A percentile compares a stretch with the other conserved stretches of the same genome.
These are phyloP conservation scores for Crenichthys baileyi DNA, from an alignment of 2,797 vertebrate species.

Conservation along the genomic window DNA sequence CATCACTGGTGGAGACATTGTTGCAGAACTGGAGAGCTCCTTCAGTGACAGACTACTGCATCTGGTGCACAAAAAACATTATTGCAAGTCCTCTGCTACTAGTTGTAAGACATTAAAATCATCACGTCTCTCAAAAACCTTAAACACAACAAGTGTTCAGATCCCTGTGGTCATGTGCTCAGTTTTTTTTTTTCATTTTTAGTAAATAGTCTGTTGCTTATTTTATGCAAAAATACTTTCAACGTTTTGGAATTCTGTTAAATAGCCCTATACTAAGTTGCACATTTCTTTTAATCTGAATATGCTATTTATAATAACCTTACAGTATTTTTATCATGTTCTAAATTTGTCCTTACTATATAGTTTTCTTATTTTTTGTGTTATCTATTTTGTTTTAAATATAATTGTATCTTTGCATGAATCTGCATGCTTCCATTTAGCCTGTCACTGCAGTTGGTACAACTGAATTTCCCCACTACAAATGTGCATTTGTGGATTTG, in stretches of 20 bases:
- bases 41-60: no score
- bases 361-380: not conserved
- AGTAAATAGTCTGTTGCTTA: not conserved
- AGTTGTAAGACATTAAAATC: not conserved
- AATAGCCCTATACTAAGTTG: not conserved
- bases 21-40: no score
- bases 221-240: not conserved
- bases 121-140: not conserved
- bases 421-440: not conserved
- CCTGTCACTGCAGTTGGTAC: not conserved
- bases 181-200: not conserved
- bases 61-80: no score
- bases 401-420: not conserved
- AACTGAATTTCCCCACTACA: not conserved
- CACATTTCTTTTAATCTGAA: not conserved
- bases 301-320: not conserved
- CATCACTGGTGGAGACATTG: no score
- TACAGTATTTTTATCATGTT: not conserved
- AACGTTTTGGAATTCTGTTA: not conserved
- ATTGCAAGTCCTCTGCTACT: not conserved
- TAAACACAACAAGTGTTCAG: not conserved
- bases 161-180: not conserved
- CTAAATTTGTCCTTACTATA: not conserved
- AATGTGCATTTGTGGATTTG: constrained; percentile 20
- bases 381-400: no score